A percentile compares a stretch with the other conserved stretches of the same genome.
Conservation (phyloP, 2,888 invertebrate genomes). For the Automeris io region DNA sequence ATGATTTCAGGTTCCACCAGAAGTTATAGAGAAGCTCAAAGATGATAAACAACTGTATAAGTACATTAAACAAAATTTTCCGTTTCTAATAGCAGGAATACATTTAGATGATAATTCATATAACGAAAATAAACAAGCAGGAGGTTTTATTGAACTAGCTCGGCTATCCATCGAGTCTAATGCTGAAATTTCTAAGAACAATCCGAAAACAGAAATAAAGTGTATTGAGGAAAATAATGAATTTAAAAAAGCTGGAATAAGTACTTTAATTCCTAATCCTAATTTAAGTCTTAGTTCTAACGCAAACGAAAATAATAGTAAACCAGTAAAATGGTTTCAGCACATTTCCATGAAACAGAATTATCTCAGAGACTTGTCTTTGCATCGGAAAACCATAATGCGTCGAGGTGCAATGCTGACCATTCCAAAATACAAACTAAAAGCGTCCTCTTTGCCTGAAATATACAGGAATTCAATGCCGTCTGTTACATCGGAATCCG, state of each 20-base stretch:
- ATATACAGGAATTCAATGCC: slow-evolving; percentile 83
- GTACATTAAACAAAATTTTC: slow-evolving; percentile 83
- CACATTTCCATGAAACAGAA: slow-evolving; percentile 79
- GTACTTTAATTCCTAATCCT: slow-evolving; percentile 17
- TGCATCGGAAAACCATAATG: slow-evolving; percentile 88
- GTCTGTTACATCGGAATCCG: slow-evolving; percentile 72
- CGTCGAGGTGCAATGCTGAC: slow-evolving; percentile 91
- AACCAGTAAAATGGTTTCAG: slow-evolving; percentile 43
- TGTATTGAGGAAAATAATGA: slow-evolving; percentile 19
- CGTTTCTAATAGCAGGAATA: slow-evolving; percentile 78
- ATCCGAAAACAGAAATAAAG: slow-evolving; percentile 16
- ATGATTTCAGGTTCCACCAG: slow-evolving; percentile 79
- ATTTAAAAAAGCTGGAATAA: slow-evolving; percentile 24
- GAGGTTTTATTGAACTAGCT: slow-evolving; percentile 40
- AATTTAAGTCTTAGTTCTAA: slow-evolving; percentile 16
- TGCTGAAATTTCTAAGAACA: slow-evolving; percentile 31
- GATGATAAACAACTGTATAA: slow-evolving; percentile 80
- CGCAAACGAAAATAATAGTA: slow-evolving; percentile 4
- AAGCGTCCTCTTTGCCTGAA: slow-evolving; percentile 93
- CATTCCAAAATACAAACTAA: slow-evolving; percentile 83
- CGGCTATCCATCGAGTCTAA: slow-evolving; percentile 38
- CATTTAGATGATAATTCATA: slow-evolving; percentile 77
- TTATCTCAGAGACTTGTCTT: slow-evolving; percentile 81
- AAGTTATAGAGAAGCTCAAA: slow-evolving; percentile 81
- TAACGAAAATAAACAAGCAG: slow-evolving; percentile 26